These are phyloP conservation scores for Magallana gigas DNA, from an alignment of 1,140 invertebrate species.

Conservation along the genomic window DNA sequence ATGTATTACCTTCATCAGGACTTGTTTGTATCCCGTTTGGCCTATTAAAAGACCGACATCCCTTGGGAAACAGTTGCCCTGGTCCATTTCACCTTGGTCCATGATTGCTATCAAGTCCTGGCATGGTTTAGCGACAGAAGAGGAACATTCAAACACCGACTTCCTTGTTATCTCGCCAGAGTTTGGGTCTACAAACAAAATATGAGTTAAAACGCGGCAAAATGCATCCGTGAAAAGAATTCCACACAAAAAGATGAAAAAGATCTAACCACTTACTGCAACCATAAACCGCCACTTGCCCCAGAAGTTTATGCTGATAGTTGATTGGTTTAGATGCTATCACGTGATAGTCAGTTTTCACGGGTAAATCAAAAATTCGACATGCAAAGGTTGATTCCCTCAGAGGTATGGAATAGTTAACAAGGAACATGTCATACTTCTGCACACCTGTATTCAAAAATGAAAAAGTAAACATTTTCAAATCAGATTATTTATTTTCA, in stretches of 20 bases:
- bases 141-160: background rate
- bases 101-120: slow-evolving; percentile 42
- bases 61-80: slow-evolving; percentile 40
- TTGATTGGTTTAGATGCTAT: slow-evolving; percentile 33
- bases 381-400: background rate
- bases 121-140: slow-evolving; percentile 17
- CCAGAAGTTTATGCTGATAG: background rate
- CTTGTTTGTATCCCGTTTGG: slow-evolving; percentile 40
- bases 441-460: background rate
- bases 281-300: slow-evolving; percentile 9
- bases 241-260: no score
- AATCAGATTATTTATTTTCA: background rate
- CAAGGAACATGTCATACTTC: slow-evolving; percentile 4
- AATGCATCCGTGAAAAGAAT: no score
- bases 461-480: background rate
- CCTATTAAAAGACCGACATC: slow-evolving; percentile 41
- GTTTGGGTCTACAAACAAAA: background rate
- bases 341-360: background rate
- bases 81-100: background rate
- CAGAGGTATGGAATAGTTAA: background rate
- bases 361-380: slow-evolving; percentile 5
- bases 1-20: slow-evolving; percentile 35
- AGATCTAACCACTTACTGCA: background rate
- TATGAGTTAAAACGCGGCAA: no score
- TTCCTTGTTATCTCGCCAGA: background rate